Base-by-base conservation (phyloP, 2,888 invertebrate genomes). In the Eucera pruinosa region DNA sequence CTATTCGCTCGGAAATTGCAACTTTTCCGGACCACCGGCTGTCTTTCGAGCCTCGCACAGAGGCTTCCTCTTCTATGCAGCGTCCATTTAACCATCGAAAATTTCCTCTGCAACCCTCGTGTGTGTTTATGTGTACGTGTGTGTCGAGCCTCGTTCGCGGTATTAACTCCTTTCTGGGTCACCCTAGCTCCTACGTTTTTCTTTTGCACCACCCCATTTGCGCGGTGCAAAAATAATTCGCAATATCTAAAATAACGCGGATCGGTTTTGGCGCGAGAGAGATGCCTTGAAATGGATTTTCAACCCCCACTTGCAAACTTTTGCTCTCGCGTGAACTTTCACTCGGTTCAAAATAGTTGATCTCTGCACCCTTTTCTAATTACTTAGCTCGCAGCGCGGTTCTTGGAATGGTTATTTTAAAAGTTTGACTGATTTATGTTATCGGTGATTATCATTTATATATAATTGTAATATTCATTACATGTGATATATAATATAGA, bases 1-100 rank as follows among this genome's bases (percentile, higher is more conserved):
- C 64, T 79, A 80, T 80, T 76, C 83, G 66, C 61, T 68, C 84
- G 87, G 87, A 87, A 88, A 86, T 87, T 81, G 85, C 75, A 81
- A 84, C 81, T 80, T 84, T 88, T 88, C 84, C 86, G 80, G 78
- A 43, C 75, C 58, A 48, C 20, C 52, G 81, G 57, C 27, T 74
- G 67, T 83, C 83, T 87, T 83, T 82, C 82, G 80, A 61, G n/a
- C 82, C 2, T n/a, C 57, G 30, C 52, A 69, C n/a, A 62, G n/a
- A 45, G 72, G 11, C 36, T 25, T n/a, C n/a, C 1, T 33, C 18
- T 58, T 36, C 39, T 39, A 30, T 27, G 23, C 67, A 36, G 45
- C 57, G 33, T 52, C 55, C 43, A n/a, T 23, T 41, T 36, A 18
- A 67, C 43, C 64, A 15, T 47, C 69, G 61, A 60, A 54, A 68